These are phyloP conservation scores for Lepas anatifera DNA, from an alignment of 2,888 invertebrate species.

Conservation along the genomic window DNA sequence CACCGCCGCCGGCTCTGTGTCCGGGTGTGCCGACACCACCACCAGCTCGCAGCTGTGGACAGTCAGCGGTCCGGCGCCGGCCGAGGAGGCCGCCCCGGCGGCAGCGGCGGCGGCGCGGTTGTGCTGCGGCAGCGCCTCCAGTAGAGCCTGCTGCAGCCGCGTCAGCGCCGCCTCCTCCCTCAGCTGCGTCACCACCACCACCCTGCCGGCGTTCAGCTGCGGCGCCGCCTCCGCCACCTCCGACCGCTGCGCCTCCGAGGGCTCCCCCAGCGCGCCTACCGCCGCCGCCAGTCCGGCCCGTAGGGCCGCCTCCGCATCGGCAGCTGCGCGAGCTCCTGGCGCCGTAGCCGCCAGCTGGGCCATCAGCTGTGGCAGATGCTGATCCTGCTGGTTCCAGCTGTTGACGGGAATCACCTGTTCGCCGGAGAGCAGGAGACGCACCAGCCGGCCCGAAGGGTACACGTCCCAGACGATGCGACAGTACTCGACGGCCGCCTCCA, in stretches of 20 bases:
- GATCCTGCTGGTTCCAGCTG: neutral
- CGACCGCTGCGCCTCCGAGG: conserved; percentile 51
- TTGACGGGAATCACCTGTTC: neutral
- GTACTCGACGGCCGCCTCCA: conserved; percentile 91
- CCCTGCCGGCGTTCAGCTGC: conserved; percentile 54
- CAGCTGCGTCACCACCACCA: conserved; percentile 81
- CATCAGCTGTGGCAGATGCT: neutral
- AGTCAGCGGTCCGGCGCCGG: conserved; percentile 44
- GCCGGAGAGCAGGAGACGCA: conserved; percentile 45
- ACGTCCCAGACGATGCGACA: conserved; percentile 90
- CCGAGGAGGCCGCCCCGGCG: conserved; percentile 34
- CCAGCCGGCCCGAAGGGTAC: conserved; percentile 78
- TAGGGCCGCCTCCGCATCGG: neutral
- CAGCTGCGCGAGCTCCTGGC: neutral
- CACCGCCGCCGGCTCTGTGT: conserved; percentile 61
- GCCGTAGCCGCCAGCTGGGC: neutral
- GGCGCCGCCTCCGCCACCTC: conserved; percentile 33
- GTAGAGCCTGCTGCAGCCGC: conserved; percentile 73
- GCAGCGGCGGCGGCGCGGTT: conserved; percentile 55
- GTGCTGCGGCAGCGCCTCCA: conserved; percentile 64
- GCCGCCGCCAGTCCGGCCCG: conserved; percentile 5
- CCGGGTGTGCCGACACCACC: conserved; percentile 75
- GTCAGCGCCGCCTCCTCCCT: conserved; percentile 76
- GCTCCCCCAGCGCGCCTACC: neutral
- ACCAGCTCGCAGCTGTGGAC: conserved; percentile 83